Base-by-base conservation (phyloP, 37 sponge, comb jelly and placozoan species). In the Spongilla lacustris region DNA sequence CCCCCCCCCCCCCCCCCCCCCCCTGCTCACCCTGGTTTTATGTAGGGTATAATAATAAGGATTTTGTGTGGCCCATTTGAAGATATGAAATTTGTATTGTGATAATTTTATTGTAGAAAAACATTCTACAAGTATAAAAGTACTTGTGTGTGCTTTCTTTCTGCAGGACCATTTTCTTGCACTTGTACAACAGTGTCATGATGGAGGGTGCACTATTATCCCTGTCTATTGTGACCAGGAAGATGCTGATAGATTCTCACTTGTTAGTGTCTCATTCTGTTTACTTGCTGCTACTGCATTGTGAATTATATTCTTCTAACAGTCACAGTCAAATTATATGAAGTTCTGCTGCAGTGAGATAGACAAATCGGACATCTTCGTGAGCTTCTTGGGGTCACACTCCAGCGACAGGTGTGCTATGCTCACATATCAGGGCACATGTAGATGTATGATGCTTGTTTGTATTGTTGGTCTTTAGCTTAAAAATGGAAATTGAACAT, bases 401-500 rank as follows among this genome's bases (percentile, higher is more conserved):
- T 12, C 67, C 14, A 37, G 12, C 73, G 69, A 77, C 33, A 75
- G 41, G 74, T 50, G 32, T 48, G 21, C 68, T 58, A n/a, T n/a
- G n/a, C n/a, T n/a, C n/a, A n/a, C n/a, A n/a, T n/a, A n/a, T n/a
- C n/a, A 31, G 29, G 19, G n/a, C n/a, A n/a, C n/a, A n/a, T n/a
- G n/a, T n/a, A n/a, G n/a, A n/a, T n/a, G n/a, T n/a, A n/a, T n/a
- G n/a, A n/a, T n/a, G n/a, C n/a, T n/a, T 36, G 50, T 28, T 29
- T 78, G 14, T 50, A 28, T 36, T 74, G 24, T 9, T 27, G 31
- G 50, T 67, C 33, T 67, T 35, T 41, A 26, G 38, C 14, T 75
- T 81, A 21, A 90, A 90, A 82, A 21, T 66, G 17, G 86, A 90
- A 33, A 41, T 81, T 67, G 90, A 90, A 36, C 75, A 85, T 81